Evolutionary conservation across 2,888 invertebrate genomes (phyloP).

Genomic region (Amphimallon solstitiale): DNA sequence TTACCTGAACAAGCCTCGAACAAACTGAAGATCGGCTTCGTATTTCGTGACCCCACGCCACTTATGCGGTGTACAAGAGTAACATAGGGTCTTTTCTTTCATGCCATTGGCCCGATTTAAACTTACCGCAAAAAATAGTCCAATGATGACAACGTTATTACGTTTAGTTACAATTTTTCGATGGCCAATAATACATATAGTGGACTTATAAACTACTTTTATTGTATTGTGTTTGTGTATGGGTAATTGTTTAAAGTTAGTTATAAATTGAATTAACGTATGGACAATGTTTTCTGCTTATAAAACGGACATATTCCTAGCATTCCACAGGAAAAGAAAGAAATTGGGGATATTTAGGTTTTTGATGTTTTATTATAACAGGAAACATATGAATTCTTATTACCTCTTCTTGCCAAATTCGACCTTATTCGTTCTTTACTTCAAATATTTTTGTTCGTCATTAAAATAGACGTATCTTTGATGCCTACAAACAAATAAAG

Average conservation of each 20-base stretch:
- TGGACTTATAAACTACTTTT: slow-evolving; percentile 56
- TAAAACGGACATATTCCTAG: neutral
- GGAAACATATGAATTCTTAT: slow-evolving; percentile 49
- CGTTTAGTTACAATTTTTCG: slow-evolving; percentile 67
- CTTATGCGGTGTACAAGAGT: slow-evolving; percentile 70
- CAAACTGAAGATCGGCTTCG: slow-evolving; percentile 71
- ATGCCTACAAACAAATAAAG: slow-evolving; percentile 20
- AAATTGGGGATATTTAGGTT: slow-evolving; percentile 41
- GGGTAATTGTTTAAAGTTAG: neutral
- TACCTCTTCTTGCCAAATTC: slow-evolving; percentile 45
- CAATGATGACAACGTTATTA: slow-evolving; percentile 65
- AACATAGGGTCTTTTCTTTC: slow-evolving; percentile 58
- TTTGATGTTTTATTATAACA: slow-evolving; percentile 45
- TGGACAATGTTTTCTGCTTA: neutral
- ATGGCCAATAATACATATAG: slow-evolving; percentile 60
- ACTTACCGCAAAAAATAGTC: slow-evolving; percentile 69
- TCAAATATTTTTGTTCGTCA: slow-evolving; percentile 39
- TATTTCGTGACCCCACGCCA: slow-evolving; percentile 73
- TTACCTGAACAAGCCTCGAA: slow-evolving; percentile 69
- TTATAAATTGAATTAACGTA: neutral
- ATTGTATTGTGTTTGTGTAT: slow-evolving; percentile 7
- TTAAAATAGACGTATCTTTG: neutral
- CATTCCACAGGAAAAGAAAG: slow-evolving; percentile 6
- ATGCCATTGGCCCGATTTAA: slow-evolving; percentile 68
- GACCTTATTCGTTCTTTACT: slow-evolving; percentile 41